Evolutionary conservation across 23 tunicate genomes (phyloP).

Genomic region (Corella eumyota): DNA sequence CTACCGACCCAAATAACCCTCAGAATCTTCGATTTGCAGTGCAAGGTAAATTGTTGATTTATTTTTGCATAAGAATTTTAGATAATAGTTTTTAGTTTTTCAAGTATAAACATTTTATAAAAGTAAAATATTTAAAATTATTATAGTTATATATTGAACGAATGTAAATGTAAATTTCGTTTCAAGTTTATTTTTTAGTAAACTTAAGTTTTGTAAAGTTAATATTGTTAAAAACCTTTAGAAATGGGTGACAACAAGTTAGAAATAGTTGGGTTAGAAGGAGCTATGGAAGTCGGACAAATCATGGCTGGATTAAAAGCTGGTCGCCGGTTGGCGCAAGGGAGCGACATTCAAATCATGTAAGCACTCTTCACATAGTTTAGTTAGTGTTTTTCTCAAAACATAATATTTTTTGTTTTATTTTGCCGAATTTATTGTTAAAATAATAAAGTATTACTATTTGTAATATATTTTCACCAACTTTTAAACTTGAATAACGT

Average conservation of each 20-base stretch:
- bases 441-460: neutral
- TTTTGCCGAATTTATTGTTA: neutral
- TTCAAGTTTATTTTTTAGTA: too few species aligned
- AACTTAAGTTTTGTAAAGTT: too few species aligned
- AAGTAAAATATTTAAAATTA: too few species aligned
- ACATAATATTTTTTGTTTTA: too few species aligned
- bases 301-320: slow-evolving; percentile 65
- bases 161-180: too few species aligned
- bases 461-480: neutral
- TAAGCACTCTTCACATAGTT: slow-evolving; percentile 7
- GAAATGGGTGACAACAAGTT: slow-evolving; percentile 68
- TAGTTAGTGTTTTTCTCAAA: too few species aligned
- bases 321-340: slow-evolving; percentile 75
- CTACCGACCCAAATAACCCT: slow-evolving; percentile 6
- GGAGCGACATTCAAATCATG: slow-evolving; percentile 63
- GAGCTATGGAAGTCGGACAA: slow-evolving; percentile 83
- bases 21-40: slow-evolving; percentile 45
- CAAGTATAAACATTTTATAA: too few species aligned
- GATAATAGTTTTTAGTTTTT: too few species aligned
- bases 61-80: too few species aligned
- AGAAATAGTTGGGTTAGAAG: slow-evolving; percentile 72
- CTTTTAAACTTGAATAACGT: too few species aligned
- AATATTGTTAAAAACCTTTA: too few species aligned
- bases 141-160: too few species aligned
- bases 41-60: slow-evolving; percentile 73